Evolutionary conservation across 2,888 invertebrate genomes (phyloP), one percentile per base, ranked within the genome.

Genomic region (Melolontha melolontha): DNA sequence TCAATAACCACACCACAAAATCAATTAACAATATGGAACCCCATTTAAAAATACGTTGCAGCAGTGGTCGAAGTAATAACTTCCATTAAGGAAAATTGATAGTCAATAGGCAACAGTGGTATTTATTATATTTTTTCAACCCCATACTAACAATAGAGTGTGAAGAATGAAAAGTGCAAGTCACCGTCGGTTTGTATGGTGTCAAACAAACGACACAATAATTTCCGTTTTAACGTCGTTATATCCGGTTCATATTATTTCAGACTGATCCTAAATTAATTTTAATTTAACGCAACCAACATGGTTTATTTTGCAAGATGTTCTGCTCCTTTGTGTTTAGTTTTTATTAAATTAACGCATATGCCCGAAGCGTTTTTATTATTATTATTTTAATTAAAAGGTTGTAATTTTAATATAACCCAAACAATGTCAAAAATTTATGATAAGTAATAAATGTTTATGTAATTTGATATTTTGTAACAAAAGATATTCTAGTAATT

Each of bases 201-300:
- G 68, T 72, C 68, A 64, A 68, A 73, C 69, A 64, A 71, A 68
- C 72, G 73, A 47, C 64, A 50, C 71, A 70, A 71, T 64, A 72
- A 71, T 73, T 74, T 75, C 75, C 75, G 75, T 72, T 74, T 71
- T 70, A 71, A 68, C 69, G 70, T 69, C 64, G 66, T 70, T 44
- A 70, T 70, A 70, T 75, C 75, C 75, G 73, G 74, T 67, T 64
- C 69, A 66, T 66, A 66, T 69, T 69, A 66, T 63, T 64, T 50
- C 69, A 41, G 44, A 63, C 34, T 66, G 59, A 69, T 54, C 54
- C 62, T 17, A 62, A 69, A 66, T 69, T 67, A 67, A 67, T 67
- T 67, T 63, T 54, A 67, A 63, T 67, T 63, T 63, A 64, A 47
- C 42, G 39, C 29, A 17, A 50, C 42, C 10, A 47, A 55, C 47